Base-by-base conservation (phyloP, 2,797 vertebrate genomes). In the Xiphorhynchus erythropygius region DNA sequence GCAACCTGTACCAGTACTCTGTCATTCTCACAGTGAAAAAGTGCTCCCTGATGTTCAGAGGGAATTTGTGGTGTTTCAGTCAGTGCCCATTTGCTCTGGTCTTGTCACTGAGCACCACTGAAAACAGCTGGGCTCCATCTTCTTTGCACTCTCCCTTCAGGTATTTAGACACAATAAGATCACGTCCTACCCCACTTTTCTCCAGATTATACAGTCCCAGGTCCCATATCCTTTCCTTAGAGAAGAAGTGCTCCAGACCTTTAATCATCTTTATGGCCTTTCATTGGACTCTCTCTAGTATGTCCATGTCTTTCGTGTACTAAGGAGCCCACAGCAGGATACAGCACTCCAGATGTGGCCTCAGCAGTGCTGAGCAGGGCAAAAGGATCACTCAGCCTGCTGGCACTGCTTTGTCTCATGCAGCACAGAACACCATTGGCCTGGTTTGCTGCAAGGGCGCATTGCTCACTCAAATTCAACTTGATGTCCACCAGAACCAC, bases 1-100 rank as follows among this genome's bases (percentile, higher is more conserved):
- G 16, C 6, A 69, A 57, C 14, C 19, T 73, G 7, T 62, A 44
- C 28, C 22, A 13, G 42, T 63, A 28, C 14, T 73, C 0, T 0
- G 5, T 46, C 27, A 59, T 41, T 19, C 14, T 63, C 33, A 55
- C 23, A 18, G 11, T 25, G 19, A 71, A 65, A 47, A 90, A 63
- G 2, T 24, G 13, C 41, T 57, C 76, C 37, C 50, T 76, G 11
- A 59, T 60, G 18, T 59, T 44, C 56, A 70, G 42, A 46, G 11
- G 19, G 27, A 73, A 42, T 7, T 2, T 65, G 17, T 21, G 11
- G 28, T 41, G 23, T 50, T 86, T 73, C 64, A 80, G 28, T 35
- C 8, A 6, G 53, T 24, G 25, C 42, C 15, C 18, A 32, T 35
- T 69, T 18, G 21, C 21, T 84, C 39, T 67, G 60, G 14, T 67